Percentiles rank a stretch among this genome's conserved stretches.
phyloP scores from a whole-genome alignment of 2,113 vertebrate genomes.

The Nycticorax nycticorax region DNA sequence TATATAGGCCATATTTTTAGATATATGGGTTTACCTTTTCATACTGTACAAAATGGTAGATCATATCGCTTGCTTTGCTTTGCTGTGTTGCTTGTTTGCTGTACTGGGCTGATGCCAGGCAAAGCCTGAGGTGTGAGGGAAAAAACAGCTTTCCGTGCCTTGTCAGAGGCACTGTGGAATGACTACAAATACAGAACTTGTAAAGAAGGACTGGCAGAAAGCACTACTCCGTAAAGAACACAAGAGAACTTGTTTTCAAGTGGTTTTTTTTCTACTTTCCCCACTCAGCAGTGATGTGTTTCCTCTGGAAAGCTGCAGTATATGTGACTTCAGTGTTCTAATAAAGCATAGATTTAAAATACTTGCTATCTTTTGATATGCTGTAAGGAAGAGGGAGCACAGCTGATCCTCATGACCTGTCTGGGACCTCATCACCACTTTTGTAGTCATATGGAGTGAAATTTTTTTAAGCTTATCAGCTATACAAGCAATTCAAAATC shows the following conservation, averaged over 20 bases:
- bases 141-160: not conserved
- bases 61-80: not conserved
- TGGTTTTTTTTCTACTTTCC: not conserved
- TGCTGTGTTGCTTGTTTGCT: not conserved
- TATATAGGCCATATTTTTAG: not conserved
- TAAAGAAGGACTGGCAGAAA: not conserved
- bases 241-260: not conserved
- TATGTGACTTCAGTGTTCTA: not conserved
- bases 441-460: not conserved
- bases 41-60: not conserved
- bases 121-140: not conserved
- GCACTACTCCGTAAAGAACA: not conserved
- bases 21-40: not conserved
- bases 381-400: not conserved
- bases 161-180: not conserved
- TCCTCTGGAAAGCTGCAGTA: not conserved
- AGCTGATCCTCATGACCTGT: not conserved
- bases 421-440: not conserved
- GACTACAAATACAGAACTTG: not conserved
- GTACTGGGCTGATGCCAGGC: not conserved
- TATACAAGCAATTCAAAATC: not conserved
- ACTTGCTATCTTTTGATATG: not conserved
- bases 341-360: not conserved
- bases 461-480: not conserved
- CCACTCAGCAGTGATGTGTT: not conserved